Percentiles rank a stretch among this genome's conserved stretches.
These are phyloP conservation scores for Temnothorax nylanderi DNA, from an alignment of 1,140 invertebrate genomes.

Conservation along the genomic window DNA sequence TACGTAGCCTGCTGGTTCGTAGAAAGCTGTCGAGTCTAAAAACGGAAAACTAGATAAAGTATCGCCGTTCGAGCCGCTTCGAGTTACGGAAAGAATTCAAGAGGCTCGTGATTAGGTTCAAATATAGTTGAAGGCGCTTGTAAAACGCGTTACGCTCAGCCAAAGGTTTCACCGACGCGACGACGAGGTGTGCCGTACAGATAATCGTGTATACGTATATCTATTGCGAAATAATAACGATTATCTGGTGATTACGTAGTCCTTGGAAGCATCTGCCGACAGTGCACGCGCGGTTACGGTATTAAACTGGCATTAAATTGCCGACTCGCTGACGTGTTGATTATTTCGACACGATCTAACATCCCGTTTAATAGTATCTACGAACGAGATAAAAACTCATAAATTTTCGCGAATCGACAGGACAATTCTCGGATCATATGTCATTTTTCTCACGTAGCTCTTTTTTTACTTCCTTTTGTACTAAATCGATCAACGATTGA, in stretches of 20 bases:
- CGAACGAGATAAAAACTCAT: not conserved
- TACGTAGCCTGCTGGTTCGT: not conserved
- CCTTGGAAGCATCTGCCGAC: constrained; percentile 60
- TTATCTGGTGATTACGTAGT: constrained; percentile 64
- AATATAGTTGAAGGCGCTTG: constrained; percentile 27
- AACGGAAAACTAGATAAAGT: constrained; percentile 38
- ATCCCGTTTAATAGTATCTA: constrained; percentile 15
- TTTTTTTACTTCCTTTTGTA: not conserved
- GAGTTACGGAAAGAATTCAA: constrained; percentile 5
- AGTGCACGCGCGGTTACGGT: not conserved
- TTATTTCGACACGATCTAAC: constrained; percentile 31
- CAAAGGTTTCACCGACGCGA: constrained; percentile 12
- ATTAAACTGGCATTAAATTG: constrained; percentile 49
- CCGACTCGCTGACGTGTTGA: constrained; percentile 26
- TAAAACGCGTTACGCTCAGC: not conserved
- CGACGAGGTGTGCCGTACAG: constrained; percentile 39
- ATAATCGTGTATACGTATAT: constrained; percentile 24
- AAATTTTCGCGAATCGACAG: not conserved
- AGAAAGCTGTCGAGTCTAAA: constrained; percentile 27
- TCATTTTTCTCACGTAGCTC: not conserved
- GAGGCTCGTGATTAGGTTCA: constrained; percentile 32
- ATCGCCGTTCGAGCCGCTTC: not conserved
- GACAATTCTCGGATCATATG: not conserved
- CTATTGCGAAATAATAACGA: constrained; percentile 69
- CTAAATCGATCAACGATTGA: not conserved